Base-by-base conservation (phyloP, 2,113 vertebrate species). In the Pseudopipra pipra region DNA sequence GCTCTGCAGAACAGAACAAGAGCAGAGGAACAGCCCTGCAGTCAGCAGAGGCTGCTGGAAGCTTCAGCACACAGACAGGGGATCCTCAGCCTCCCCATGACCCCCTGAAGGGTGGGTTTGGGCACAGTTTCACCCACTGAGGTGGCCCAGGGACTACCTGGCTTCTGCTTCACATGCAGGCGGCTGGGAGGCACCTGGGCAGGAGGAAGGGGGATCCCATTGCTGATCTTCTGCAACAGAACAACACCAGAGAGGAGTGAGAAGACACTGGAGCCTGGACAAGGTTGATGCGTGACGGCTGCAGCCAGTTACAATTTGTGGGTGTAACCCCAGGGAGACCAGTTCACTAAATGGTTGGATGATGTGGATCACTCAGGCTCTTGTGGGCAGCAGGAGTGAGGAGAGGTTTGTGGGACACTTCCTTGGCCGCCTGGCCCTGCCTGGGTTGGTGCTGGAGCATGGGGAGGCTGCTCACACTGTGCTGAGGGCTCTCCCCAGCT, bases 161-260 rank as follows among this genome's bases (percentile, higher is more conserved):
- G 83, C 25, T 75, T 75, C 59, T 86, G 76, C 71, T 89, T 94
- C 55, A 24, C 3, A 0, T 80, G 87, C 43, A 96, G 87, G 31
- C 65, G 43, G 62, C 65, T 97, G 61, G 97, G 97, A 58, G 97
- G 97, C 70, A 95, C 87, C 79, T 97, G 96, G 68, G 87, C 95
- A 79, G 97, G 97, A 65, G 97, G 97, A 30, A 94, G 90, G 22
- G 97, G 97, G 54, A 97, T 97, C 55, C 97, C 97, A 43, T 89
- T 62, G 28, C 83, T 86, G 85, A 88, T 65, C 68, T 96, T 97
- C 97, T 97, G 86, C 62, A 72, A 84, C 6, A 78, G 82, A 95
- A 81, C 47, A 68, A 15, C 35, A 76, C 46, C 27, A 66, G 43
- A 67, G 75, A 71, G 65, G 10, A 78, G 28, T 75, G 25, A 67